phyloP scores from a whole-genome alignment of 2,797 vertebrate genomes.

The Platalea minor region DNA sequence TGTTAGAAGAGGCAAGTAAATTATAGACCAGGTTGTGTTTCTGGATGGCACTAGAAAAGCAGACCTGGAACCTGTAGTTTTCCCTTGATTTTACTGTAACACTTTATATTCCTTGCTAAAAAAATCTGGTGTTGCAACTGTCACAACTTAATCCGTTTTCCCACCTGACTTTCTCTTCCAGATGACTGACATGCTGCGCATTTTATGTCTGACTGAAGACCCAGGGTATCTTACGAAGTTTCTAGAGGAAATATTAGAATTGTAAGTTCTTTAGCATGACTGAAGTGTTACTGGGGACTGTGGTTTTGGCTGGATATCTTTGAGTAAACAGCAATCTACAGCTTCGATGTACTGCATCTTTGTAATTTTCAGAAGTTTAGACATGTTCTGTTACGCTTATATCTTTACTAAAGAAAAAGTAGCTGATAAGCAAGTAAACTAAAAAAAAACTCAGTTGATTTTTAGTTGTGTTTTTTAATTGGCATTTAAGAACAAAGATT shows the following conservation, averaged over 20 bases:
- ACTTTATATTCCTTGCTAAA: background rate
- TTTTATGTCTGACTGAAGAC: conserved; percentile 89
- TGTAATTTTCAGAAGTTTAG: background rate
- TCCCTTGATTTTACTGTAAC: background rate
- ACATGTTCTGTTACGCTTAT: accelerated
- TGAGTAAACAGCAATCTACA: background rate
- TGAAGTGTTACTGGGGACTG: background rate
- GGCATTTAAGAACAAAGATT: background rate
- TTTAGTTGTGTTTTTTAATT: background rate
- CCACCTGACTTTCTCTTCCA: conserved; percentile 57
- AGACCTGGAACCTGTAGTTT: background rate
- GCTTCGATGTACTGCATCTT: background rate
- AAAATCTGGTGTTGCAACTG: background rate
- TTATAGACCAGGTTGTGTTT: background rate
- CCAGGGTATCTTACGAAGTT: conserved; percentile 84
- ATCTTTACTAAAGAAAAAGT: background rate
- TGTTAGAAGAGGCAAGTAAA: conserved; percentile 85
- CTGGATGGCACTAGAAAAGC: background rate
- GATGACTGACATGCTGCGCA: conserved; percentile 88
- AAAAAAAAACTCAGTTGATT: background rate
- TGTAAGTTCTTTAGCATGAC: conserved; percentile 75
- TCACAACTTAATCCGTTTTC: background rate
- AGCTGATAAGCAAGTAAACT: background rate
- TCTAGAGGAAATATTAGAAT: conserved; percentile 84
- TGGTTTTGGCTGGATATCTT: background rate